A percentile compares a stretch with the other conserved stretches of the same genome.
Evolutionary conservation across 1,140 invertebrate genomes (phyloP).

Genomic region (Hydropsyche tenuis): DNA sequence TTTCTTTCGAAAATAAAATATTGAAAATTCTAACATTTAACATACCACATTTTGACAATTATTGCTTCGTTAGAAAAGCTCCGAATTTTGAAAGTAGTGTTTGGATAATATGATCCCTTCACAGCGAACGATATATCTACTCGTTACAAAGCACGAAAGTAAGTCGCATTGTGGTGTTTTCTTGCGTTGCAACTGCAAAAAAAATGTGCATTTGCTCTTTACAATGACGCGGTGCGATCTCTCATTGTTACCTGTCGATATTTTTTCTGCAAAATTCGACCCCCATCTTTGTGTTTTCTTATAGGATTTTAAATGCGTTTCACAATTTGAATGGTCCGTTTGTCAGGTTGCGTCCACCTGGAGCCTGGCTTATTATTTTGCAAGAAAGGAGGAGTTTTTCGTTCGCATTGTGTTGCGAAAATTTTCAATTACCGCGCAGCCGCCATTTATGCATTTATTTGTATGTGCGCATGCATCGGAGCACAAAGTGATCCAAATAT

Average conservation of each 20-base stretch:
- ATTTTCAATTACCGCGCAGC: neutral
- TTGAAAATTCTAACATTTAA: too few species aligned
- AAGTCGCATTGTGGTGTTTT: conserved; percentile 1
- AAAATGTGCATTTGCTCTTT: too few species aligned
- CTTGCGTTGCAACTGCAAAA: neutral
- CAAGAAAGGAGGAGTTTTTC: neutral
- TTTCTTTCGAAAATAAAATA: too few species aligned
- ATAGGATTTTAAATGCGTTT: conserved; percentile 3
- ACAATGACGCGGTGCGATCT: neutral
- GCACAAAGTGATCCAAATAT: too few species aligned
- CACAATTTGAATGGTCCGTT: neutral
- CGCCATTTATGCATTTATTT: too few species aligned
- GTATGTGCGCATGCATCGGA: too few species aligned
- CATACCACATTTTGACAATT: too few species aligned
- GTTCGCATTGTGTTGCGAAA: neutral
- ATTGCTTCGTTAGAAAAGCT: too few species aligned
- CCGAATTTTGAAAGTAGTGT: too few species aligned
- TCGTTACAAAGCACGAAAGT: neutral
- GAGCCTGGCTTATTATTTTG: neutral
- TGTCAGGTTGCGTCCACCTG: conserved; percentile 18
- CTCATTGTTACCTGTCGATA: conserved; percentile 8
- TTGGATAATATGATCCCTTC: neutral
- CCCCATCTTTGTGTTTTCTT: conserved; percentile 2
- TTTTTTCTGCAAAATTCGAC: conserved; percentile 8
- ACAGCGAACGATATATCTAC: conserved; percentile 3